A percentile compares a stretch with the other conserved stretches of the same genome.
Evolutionary conservation across 2,888 invertebrate species (phyloP).

Genomic region (Tromatobia lineatoria): DNA sequence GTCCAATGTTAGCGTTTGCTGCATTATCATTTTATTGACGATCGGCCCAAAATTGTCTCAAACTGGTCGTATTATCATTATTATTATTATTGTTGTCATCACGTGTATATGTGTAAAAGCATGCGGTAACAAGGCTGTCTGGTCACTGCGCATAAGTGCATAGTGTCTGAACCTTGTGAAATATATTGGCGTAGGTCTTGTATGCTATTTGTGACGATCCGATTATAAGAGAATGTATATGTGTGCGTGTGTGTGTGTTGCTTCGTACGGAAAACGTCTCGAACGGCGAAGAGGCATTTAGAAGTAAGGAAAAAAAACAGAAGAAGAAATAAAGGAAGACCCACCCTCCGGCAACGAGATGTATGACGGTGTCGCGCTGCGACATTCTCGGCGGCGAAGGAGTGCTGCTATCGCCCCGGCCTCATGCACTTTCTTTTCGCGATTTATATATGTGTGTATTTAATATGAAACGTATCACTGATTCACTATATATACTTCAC

Average conservation of each 20-base stretch:
- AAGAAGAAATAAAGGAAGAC: conserved; percentile 83
- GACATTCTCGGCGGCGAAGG: conserved; percentile 87
- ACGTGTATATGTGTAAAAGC: conserved; percentile 45
- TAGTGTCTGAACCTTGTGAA: conserved; percentile 26
- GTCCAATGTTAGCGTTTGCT: background rate
- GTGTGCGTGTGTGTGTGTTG: background rate
- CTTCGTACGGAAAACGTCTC: background rate
- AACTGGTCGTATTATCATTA: conserved; percentile 40
- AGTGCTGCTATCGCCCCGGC: conserved; percentile 85
- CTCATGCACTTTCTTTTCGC: conserved; percentile 66
- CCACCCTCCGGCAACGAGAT: conserved; percentile 98
- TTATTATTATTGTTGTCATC: conserved; percentile 55
- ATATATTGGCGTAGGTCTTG: conserved; percentile 70
- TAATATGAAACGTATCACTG: background rate
- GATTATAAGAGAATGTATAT: background rate
- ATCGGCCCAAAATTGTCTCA: background rate
- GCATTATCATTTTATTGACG: background rate
- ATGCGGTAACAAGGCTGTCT: conserved; percentile 47
- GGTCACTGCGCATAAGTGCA: conserved; percentile 68
- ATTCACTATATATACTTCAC: background rate
- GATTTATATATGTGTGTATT: conserved; percentile 1
- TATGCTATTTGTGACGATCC: background rate
- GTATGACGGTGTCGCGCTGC: conserved; percentile 95
- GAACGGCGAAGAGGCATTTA: background rate
- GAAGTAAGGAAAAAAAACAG: background rate